A percentile compares a stretch with the other conserved stretches of the same genome.
These are phyloP conservation scores for Paramacrobiotus metropolitanus DNA, from an alignment of 1,140 invertebrate species.

Conservation along the genomic window DNA sequence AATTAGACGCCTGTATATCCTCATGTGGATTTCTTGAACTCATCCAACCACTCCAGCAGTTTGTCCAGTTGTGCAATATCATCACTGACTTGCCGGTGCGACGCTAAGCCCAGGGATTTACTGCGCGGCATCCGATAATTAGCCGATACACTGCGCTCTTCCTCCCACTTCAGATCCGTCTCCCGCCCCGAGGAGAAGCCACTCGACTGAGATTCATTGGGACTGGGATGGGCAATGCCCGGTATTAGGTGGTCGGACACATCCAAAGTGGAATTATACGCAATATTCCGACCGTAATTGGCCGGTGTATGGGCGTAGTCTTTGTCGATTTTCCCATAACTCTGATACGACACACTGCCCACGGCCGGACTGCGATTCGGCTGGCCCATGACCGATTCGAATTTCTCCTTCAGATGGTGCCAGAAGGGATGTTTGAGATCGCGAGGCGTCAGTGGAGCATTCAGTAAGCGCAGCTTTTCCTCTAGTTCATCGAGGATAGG, in stretches of 20 bases:
- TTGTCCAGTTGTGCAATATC: constrained; percentile 2
- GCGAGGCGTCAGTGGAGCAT: not conserved
- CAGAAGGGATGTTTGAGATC: not conserved
- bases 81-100: not conserved
- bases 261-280: not conserved
- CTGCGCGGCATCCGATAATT: not conserved
- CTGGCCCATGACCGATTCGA: not conserved
- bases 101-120: not conserved
- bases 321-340: constrained; percentile 4
- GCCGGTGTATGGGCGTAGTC: not conserved
- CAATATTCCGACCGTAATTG: not conserved
- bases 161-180: constrained; percentile 3
- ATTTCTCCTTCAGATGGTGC: not conserved
- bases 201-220: not conserved
- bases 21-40: not conserved
- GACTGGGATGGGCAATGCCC: not conserved
- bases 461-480: not conserved
- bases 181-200: constrained; percentile 1
- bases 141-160: not conserved
- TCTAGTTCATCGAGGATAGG: constrained; percentile 1
- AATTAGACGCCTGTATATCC: too few relatives aligned
- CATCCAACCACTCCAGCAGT: constrained; percentile 1
- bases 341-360: not conserved
- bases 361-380: not conserved
- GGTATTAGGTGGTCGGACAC: not conserved